Conservation (phyloP, 2,888 invertebrate species). For the Caenorhabditis japonica region DNA sequence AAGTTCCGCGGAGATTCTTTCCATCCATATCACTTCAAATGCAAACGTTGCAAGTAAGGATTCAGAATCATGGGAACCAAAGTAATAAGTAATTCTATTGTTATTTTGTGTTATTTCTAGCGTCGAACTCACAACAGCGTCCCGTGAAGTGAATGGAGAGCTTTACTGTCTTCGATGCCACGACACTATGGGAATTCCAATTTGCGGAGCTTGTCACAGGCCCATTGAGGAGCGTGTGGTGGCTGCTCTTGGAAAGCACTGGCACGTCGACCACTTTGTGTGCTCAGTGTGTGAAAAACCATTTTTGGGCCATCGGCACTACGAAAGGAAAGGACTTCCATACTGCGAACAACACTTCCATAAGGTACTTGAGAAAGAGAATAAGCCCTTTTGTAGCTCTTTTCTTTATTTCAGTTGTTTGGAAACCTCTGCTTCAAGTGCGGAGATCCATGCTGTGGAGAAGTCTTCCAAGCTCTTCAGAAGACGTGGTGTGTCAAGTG, state of each 20-base stretch:
- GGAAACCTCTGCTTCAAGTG: conserved; percentile 98
- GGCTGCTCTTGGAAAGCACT: conserved; percentile 96
- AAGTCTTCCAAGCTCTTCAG: conserved; percentile 93
- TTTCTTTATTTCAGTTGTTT: conserved; percentile 84
- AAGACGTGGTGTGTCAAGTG: conserved; percentile 99
- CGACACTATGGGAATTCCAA: conserved; percentile 84
- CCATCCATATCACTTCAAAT: conserved; percentile 99
- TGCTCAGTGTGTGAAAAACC: conserved; percentile 99
- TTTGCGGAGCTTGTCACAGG: conserved; percentile 97
- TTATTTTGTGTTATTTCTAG: no score
- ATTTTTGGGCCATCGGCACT: conserved; percentile 97
- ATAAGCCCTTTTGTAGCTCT: neutral
- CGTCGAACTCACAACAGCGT: conserved; percentile 92
- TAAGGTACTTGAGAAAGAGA: conserved; percentile 77
- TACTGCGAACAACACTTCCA: conserved; percentile 99
- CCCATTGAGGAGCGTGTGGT: conserved; percentile 99
- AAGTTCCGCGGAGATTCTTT: conserved; percentile 89
- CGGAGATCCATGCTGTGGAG: conserved; percentile 96
- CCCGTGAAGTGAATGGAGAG: conserved; percentile 90
- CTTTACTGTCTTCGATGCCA: conserved; percentile 87
- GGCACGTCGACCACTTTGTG: conserved; percentile 99
- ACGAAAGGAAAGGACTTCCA: conserved; percentile 96
- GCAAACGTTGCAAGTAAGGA: conserved; percentile 82
- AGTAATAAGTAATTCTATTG: no score
- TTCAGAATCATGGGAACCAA: conserved; percentile 3